A percentile compares a stretch with the other conserved stretches of the same genome.
Conservation (phyloP, 2,113 vertebrate species). For the Silurus meridionalis region DNA sequence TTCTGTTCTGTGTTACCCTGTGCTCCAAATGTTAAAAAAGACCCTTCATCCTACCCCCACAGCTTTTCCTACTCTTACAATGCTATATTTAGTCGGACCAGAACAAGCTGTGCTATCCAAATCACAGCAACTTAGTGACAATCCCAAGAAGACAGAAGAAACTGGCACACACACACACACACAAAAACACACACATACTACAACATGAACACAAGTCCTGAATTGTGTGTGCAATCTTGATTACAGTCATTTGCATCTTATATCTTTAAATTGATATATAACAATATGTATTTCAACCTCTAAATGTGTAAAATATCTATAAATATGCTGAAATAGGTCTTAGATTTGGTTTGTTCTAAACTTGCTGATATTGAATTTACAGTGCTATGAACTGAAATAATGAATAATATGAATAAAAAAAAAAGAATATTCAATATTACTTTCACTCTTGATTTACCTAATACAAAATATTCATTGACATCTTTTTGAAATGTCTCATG, state of each 20-base stretch:
- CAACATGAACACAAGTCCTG: slow-evolving; percentile 3
- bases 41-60: slow-evolving; percentile 15
- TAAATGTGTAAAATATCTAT: background rate
- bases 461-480: too few relatives aligned
- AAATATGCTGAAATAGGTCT: background rate
- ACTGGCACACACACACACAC: slow-evolving; percentile 26
- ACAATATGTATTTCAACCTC: background rate
- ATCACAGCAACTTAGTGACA: slow-evolving; percentile 37
- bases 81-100: slow-evolving; percentile 56
- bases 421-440: too few relatives aligned
- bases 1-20: slow-evolving; percentile 27
- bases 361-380: background rate
- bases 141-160: slow-evolving; percentile 34
- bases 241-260: too few relatives aligned
- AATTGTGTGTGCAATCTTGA: background rate
- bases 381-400: background rate
- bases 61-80: slow-evolving; percentile 39
- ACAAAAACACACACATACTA: slow-evolving; percentile 8
- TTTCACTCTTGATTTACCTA: too few relatives aligned
- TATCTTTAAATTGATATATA: background rate
- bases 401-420: too few relatives aligned
- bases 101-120: slow-evolving; percentile 56
- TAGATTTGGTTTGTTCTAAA: background rate
- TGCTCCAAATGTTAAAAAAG: slow-evolving; percentile 48
- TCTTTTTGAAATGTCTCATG: background rate